Base-by-base conservation (phyloP, 35 echinoderm and acorn worm genomes). In the Stichopus chloronotus region DNA sequence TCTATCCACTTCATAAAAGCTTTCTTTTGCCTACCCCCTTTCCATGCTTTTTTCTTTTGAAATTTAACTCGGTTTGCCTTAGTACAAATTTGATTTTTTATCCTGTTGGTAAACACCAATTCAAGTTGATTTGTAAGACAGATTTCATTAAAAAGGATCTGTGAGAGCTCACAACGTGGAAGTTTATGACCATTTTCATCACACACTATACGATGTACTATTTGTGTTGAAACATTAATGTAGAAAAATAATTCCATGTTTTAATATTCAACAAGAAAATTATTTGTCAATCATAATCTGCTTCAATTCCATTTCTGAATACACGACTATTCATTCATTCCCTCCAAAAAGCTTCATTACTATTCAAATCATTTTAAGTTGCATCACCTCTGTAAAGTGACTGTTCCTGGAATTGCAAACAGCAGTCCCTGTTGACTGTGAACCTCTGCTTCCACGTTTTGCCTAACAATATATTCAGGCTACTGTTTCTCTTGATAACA, bases 41-140 rank as follows among this genome's bases (percentile, higher is more conserved):
- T 71, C 63, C 63, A 71, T 71, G 63, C 63, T 71, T 71, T 71
- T 71, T 71, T n/a, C 10, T 71, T 71, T 71, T 11, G n/a, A 71
- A 71, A 13, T 71, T n/a, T 13, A 71, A 11, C n/a, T n/a, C n/a
- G 1, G 11, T 71, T 13, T 11, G 11, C 63, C n/a, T n/a, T 13
- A 71, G 10, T 13, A 2, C 10, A n/a, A 71, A 71, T 71, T 71
- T 11, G 63, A 13, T 71, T 71, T 71, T 71, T 1, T 71, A 71
- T 71, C 4, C 4, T 71, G 63, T 71, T 71, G 10, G 63, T 13
- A 71, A 71, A 8, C 17, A 68, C 63, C 63, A 68, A 8, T 68
- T 68, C 17, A 68, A 9, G 10, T 71, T 71, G 10, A 13, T 71
- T 71, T 71, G 10, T 1, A 13, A 13, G 63, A 71, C 63, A 71